Evolutionary conservation across 1,140 invertebrate genomes (phyloP), one percentile per base, ranked within the genome.

Genomic region (Cyclargus thomasi): DNA sequence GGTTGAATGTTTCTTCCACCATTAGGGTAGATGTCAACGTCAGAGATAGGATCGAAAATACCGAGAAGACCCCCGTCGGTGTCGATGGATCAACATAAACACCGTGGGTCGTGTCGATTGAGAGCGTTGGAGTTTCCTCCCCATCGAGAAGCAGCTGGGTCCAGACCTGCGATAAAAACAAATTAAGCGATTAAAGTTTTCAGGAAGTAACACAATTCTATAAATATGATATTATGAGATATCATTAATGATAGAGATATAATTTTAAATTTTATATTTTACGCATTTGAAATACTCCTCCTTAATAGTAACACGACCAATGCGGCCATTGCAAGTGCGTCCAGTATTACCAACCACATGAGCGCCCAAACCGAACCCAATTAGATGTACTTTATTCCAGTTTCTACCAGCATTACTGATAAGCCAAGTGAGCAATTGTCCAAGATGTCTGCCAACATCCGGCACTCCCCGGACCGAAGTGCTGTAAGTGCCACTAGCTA

Each of bases 91-190:
- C 92, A 0, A 94, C 93, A 67, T 92, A 87, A 17, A 62, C 69
- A 0, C 92, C 94, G 74, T n/a, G n/a, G n/a, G n/a, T 95, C 93
- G 23, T 74, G 85, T 4, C 8, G 1, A 17, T 70, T 70, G 17
- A 70, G 17, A 16, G 67, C 67, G 16, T 64, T 64, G 2, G 69
- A 53, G 39, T 73, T 70, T 1, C 67, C 55, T 16, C 71, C 68
- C 82, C 82, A 95, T 4, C 81, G 72, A 11, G 93, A 93, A 14
- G 91, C 85, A 17, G 94, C 94, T 3, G 94, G 93, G 82, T 95
- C 94, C 74, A 95, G 78, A 55, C 93, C 93, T 86, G 67, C 66
- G n/a, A n/a, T n/a, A n/a, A n/a, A n/a, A n/a, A n/a, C n/a, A n/a
- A n/a, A n/a, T n/a, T n/a, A 71, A 69, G 5, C 5, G 8, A 29